Conservation (phyloP, 2,113 vertebrate genomes). For the Dendrocopos noguchii region DNA sequence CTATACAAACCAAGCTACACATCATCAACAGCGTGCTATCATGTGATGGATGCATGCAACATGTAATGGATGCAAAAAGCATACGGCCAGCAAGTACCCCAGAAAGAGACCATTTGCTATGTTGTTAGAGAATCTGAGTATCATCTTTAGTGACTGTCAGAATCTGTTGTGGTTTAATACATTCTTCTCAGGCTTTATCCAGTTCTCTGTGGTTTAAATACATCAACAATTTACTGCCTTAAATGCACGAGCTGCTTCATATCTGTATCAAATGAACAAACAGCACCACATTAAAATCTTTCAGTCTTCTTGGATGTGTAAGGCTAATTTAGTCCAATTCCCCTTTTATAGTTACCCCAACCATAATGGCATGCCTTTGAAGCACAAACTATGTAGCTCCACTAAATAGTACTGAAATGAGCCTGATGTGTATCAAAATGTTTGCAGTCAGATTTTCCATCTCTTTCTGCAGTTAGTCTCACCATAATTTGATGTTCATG, state of each 20-base stretch:
- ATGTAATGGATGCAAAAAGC: neutral
- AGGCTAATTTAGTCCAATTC: neutral
- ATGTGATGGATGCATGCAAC: neutral
- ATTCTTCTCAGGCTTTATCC: neutral
- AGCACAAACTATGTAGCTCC: neutral
- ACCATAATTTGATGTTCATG: constrained; percentile 17
- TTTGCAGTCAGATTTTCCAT: constrained; percentile 27
- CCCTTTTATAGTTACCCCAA: neutral
- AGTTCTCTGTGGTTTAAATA: neutral
- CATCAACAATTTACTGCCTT: neutral
- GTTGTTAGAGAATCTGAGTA: neutral
- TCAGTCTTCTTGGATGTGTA: neutral
- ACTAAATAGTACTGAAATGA: neutral
- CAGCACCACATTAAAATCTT: neutral
- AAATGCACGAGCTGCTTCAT: neutral
- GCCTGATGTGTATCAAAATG: neutral
- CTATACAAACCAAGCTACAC: neutral
- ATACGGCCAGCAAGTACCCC: neutral
- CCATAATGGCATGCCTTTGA: neutral
- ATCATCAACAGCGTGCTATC: neutral
- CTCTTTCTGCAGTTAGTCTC: constrained; percentile 23
- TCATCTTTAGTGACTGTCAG: neutral
- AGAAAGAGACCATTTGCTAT: neutral
- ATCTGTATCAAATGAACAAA: neutral
- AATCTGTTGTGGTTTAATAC: neutral